Percentiles rank a stretch among this genome's conserved stretches.
Conservation (phyloP, 2,888 invertebrate species). For the Resseliella maxima region DNA sequence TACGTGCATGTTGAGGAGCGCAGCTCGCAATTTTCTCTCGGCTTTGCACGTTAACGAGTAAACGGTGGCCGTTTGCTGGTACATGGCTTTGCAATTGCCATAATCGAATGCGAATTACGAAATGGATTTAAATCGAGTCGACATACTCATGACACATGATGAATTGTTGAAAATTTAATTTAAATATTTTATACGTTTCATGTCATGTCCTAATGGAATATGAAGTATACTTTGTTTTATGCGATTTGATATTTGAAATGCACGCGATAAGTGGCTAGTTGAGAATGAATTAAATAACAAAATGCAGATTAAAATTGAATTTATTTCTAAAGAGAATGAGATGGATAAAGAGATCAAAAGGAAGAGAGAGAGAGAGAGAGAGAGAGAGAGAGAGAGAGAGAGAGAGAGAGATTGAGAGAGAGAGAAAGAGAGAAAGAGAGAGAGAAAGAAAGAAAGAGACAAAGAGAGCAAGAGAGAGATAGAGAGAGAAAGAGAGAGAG, state of each 20-base stretch:
- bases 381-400: no score
- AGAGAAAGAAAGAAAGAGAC: no score
- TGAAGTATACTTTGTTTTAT: not conserved
- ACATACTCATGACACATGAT: not conserved
- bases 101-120: conserved; percentile 32
- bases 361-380: no score
- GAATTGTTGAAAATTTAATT: conserved; percentile 53
- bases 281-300: not conserved
- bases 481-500: no score
- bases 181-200: conserved; percentile 47
- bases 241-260: not conserved
- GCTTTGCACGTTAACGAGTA: not conserved
- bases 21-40: not conserved
- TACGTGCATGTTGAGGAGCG: not conserved
- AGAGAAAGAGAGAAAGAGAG: no score
- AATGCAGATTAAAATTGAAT: conserved; percentile 46
- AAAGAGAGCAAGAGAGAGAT: no score
- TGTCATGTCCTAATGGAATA: conserved; percentile 28
- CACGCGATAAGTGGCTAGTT: not conserved
- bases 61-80: not conserved
- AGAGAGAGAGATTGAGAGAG: no score
- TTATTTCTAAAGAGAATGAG: not conserved
- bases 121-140: conserved; percentile 31
- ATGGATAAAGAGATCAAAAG: no score
- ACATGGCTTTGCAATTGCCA: not conserved